Percentiles rank a stretch among this genome's conserved stretches.
Evolutionary conservation across 2,797 vertebrate species (phyloP).

Genomic region (Cossypha caffra): DNA sequence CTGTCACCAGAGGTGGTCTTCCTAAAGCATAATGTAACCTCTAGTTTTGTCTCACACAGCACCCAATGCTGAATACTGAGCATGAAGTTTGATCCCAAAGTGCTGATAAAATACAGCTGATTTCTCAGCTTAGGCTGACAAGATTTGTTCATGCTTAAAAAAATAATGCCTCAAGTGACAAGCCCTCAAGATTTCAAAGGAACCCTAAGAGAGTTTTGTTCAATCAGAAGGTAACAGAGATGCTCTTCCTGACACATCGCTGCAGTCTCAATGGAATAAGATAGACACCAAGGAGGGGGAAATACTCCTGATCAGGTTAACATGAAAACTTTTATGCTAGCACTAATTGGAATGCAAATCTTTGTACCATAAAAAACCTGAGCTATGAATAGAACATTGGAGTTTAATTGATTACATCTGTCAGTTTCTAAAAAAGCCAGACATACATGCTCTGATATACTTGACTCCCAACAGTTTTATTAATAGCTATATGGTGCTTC

Average conservation of each 20-base stretch:
- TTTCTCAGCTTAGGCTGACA: slow-evolving; percentile 58
- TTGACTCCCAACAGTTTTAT: slow-evolving; percentile 26
- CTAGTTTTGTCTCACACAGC: neutral
- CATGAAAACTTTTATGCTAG: slow-evolving; percentile 21
- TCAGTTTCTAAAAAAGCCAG: slow-evolving; percentile 43
- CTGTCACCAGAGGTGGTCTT: neutral
- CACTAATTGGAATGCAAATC: slow-evolving; percentile 62
- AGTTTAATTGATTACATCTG: slow-evolving; percentile 60
- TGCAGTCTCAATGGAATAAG: slow-evolving; percentile 54
- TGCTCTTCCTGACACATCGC: slow-evolving; percentile 28
- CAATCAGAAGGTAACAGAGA: slow-evolving; percentile 64
- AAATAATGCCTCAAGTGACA: slow-evolving; percentile 67
- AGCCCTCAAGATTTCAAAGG: slow-evolving; percentile 69
- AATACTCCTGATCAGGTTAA: slow-evolving; percentile 42
- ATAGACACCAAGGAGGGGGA: slow-evolving; percentile 26
- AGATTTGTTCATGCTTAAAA: slow-evolving; percentile 65
- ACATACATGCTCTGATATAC: slow-evolving; percentile 2
- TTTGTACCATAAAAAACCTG: slow-evolving; percentile 56
- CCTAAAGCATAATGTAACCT: neutral
- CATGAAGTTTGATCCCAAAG: slow-evolving; percentile 38
- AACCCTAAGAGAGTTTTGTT: slow-evolving; percentile 60
- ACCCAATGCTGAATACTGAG: slow-evolving; percentile 27
- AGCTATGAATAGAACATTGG: slow-evolving; percentile 53
- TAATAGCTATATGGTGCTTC: neutral
- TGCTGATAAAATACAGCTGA: slow-evolving; percentile 57